These are phyloP conservation scores for Drosophila lutescens DNA, from an alignment of 2,888 invertebrate genomes.

Conservation along the genomic window DNA sequence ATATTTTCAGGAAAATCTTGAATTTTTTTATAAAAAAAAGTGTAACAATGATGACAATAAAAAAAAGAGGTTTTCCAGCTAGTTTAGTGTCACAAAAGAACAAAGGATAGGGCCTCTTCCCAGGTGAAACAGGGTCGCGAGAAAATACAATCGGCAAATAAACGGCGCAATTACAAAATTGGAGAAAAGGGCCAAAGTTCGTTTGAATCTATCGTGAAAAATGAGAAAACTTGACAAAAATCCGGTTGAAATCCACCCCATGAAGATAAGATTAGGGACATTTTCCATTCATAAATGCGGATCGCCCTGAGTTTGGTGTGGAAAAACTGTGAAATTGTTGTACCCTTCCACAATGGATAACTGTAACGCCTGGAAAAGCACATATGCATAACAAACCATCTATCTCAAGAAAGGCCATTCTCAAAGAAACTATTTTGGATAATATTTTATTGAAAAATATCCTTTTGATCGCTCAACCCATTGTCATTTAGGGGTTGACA, in stretches of 20 bases:
- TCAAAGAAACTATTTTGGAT: constrained; percentile 17
- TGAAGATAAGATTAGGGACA: constrained; percentile 24
- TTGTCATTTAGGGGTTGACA: constrained; percentile 41
- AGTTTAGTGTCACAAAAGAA: constrained; percentile 38
- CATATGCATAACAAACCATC: constrained; percentile 12
- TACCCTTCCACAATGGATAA: constrained; percentile 6
- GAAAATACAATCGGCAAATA: constrained; percentile 26
- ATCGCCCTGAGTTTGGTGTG: constrained; percentile 9
- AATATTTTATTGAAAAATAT: constrained; percentile 43
- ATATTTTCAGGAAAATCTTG: constrained; percentile 14
- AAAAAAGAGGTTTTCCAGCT: constrained; percentile 27
- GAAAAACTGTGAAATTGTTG: constrained; percentile 5
- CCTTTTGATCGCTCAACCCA: constrained; percentile 31
- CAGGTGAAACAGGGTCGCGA: constrained; percentile 36
- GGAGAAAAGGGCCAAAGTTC: constrained; percentile 49
- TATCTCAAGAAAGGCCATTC: constrained; percentile 2
- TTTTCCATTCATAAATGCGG: constrained; percentile 25
- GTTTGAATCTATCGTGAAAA: constrained; percentile 41
- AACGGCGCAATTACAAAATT: constrained; percentile 46
- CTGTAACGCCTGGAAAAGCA: constrained; percentile 10
- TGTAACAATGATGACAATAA: constrained; percentile 41
- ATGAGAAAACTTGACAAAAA: constrained; percentile 33
- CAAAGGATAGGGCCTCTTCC: constrained; percentile 8
- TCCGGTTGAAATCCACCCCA: constrained; percentile 32
- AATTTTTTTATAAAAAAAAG: constrained; percentile 16